These are phyloP conservation scores for Noctua janthina DNA, from an alignment of 2,888 invertebrate species.

Conservation along the genomic window DNA sequence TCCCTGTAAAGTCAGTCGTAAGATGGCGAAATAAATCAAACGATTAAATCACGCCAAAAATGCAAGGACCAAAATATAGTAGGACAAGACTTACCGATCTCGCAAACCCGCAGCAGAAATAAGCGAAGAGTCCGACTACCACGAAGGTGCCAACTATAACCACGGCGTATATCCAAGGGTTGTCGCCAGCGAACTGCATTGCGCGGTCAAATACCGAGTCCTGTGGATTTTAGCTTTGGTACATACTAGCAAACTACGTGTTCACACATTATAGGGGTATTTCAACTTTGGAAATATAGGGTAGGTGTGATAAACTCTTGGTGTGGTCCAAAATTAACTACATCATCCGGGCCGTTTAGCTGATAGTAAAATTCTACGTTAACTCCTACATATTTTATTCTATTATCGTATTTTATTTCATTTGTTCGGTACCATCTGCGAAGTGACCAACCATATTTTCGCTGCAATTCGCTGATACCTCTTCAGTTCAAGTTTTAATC, in stretches of 20 bases:
- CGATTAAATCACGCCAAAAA: not conserved
- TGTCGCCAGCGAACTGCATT: constrained; percentile 94
- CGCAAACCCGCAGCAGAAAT: constrained; percentile 93
- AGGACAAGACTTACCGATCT: constrained; percentile 85
- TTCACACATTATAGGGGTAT: constrained; percentile 58
- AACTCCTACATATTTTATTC: not conserved
- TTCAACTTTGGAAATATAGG: not conserved
- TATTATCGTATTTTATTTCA: not conserved
- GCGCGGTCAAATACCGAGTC: constrained; percentile 94
- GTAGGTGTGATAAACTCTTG: not conserved
- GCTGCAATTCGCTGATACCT: not conserved
- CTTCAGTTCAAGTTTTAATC: not conserved
- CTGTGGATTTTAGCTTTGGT: constrained; percentile 84
- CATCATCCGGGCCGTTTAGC: not conserved
- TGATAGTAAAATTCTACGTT: not conserved
- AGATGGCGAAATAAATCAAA: not conserved
- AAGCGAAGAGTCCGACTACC: constrained; percentile 94
- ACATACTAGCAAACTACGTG: constrained; percentile 62
- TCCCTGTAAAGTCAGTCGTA: not conserved
- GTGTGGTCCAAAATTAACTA: not conserved
- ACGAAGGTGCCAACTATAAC: constrained; percentile 94
- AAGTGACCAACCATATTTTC: not conserved
- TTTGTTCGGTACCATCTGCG: not conserved
- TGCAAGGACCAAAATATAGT: not conserved
- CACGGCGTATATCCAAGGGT: constrained; percentile 97